A percentile compares a stretch with the other conserved stretches of the same genome.
Conservation (phyloP, 2,797 vertebrate species). For the Schizopygopsis pylzovi region DNA sequence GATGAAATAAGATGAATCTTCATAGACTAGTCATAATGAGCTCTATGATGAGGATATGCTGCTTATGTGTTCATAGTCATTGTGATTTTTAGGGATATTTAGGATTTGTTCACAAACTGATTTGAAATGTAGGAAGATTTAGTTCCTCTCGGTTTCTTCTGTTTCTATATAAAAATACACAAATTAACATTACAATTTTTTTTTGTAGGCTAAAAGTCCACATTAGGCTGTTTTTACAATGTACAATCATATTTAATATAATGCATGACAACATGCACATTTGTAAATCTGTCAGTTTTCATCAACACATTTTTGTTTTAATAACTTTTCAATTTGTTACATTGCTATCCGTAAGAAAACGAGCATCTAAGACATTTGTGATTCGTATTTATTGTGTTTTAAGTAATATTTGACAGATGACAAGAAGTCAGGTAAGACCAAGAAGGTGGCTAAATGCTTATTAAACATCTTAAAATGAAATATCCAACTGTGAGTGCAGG, state of each 20-base stretch:
- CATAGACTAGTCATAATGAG: slow-evolving; percentile 19
- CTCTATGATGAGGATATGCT: slow-evolving; percentile 26
- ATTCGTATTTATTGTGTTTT: neutral
- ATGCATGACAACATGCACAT: neutral
- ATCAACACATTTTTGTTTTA: neutral
- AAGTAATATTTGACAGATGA: neutral
- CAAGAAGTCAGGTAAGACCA: neutral
- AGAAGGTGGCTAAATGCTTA: neutral
- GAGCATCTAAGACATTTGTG: neutral
- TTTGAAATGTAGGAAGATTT: neutral
- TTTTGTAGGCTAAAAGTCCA: neutral
- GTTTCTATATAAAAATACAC: neutral
- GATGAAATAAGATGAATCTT: slow-evolving; percentile 23
- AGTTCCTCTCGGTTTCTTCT: neutral
- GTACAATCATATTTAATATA: neutral
- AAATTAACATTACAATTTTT: neutral
- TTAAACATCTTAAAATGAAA: neutral
- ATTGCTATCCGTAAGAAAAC: neutral
- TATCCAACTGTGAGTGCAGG: neutral
- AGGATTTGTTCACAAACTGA: neutral
- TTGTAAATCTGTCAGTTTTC: neutral
- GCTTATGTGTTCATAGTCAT: slow-evolving; percentile 2
- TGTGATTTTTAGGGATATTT: slow-evolving; percentile 19
- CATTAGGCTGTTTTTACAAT: neutral
- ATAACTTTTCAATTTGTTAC: slow-evolving; percentile 1